Evolutionary conservation across 2,888 invertebrate genomes (phyloP), one percentile per base, ranked within the genome.

Genomic region (Epirrita christyi): DNA sequence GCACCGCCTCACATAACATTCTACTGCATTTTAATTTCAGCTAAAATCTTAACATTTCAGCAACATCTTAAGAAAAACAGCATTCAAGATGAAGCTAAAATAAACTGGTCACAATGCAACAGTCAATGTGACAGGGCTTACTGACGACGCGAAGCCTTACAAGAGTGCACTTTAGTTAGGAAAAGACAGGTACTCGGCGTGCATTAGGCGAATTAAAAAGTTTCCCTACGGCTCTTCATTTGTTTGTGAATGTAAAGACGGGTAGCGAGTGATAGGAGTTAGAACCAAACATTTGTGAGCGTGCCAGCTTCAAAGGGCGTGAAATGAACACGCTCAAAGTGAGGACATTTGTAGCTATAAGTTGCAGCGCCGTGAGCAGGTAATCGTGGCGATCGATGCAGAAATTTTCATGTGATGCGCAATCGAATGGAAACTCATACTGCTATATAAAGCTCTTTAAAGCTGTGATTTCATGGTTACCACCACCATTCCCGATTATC

Each of bases 191-290:
- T 82, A 83, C 81, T 78, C 71, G 69, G 76, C 72, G 79, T 89
- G 88, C 92, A 92, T 92, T 91, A 91, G 91, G 88, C 85, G 82
- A 90, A 92, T 92, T 92, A 92, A 91, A 90, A 90, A 86, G 79
- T 81, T 80, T 81, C 76, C 74, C 80, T 80, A 76, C 76, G 75
- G 70, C 75, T 81, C 79, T 76, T 81, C 86, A 83, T 86, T 88
- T 88, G 86, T 88, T 85, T 67, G 72, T 70, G 62, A 75, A 81
- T 83, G 80, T 79, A 82, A 81, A 85, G 75, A 76, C 73, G 71
- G 67, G 76, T 74, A 76, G 75, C 67, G 69, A 71, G 75, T 71
- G 68, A 59, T 81, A 83, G 83, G 81, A 85, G 83, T 85, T 83
- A 77, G 78, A 86, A 90, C 88, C 88, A 88, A 89, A 88, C 83